Percentiles rank a stretch among this genome's conserved stretches.
Evolutionary conservation across 2,113 vertebrate genomes (phyloP).

Genomic region (Balaenoptera acutorostrata): DNA sequence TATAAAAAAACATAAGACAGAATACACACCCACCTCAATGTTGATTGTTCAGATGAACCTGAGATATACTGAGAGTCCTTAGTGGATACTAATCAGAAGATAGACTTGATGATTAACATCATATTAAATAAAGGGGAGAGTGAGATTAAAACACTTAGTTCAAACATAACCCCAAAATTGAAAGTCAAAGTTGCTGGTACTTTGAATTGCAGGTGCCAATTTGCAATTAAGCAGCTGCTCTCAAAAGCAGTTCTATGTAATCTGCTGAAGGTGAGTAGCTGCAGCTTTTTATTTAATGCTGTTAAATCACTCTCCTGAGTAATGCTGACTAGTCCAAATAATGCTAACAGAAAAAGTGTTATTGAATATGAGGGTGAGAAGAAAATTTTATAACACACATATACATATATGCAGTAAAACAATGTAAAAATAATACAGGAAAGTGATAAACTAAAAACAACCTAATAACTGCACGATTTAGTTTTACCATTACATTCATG

Average conservation of each 20-base stretch:
- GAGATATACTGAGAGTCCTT: not conserved
- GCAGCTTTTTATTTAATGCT: not conserved
- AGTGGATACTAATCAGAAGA: not conserved
- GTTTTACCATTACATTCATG: not conserved
- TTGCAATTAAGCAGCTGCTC: slow-evolving; percentile 3
- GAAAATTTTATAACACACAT: not conserved
- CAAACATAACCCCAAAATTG: not conserved
- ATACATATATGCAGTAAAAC: not conserved
- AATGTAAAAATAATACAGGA: not conserved
- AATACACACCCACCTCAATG: not conserved
- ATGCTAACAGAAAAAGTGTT: not conserved
- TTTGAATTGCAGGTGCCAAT: not conserved
- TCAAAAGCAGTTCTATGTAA: not conserved
- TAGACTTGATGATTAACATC: not conserved
- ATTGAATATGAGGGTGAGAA: not conserved
- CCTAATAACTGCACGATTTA: not conserved
- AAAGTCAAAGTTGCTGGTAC: not conserved
- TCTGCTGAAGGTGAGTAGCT: not conserved
- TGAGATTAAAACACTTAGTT: not conserved
- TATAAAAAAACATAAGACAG: not conserved
- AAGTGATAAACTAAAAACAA: not conserved
- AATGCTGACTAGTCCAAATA: not conserved
- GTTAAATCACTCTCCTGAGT: not conserved
- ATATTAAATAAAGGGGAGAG: not conserved
- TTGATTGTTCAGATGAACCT: not conserved